Evolutionary conservation across 2,113 vertebrate genomes (phyloP).

Genomic region (Corythornis vintsioides): DNA sequence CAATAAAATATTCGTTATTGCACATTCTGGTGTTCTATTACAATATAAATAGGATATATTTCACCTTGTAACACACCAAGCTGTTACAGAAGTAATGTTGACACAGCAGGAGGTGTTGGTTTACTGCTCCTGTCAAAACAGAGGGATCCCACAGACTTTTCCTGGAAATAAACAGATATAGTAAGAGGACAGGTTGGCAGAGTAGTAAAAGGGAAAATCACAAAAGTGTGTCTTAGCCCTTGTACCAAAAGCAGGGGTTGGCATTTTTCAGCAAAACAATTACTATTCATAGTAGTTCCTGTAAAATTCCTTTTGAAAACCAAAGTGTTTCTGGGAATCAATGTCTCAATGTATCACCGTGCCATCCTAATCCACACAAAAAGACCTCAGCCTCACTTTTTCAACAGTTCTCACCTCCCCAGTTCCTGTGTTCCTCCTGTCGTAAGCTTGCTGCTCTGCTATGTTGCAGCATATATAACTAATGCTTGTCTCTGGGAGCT

Average conservation of each 20-base stretch:
- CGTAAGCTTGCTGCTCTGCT: neutral
- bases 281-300: neutral
- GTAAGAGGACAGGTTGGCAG: neutral
- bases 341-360: neutral
- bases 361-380: neutral
- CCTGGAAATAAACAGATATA: neutral
- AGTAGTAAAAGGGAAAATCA: neutral
- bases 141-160: neutral
- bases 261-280: neutral
- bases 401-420: neutral
- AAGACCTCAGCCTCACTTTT: neutral
- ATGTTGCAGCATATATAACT: neutral
- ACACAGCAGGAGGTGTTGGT: neutral
- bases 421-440: neutral
- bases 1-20: slow-evolving; percentile 57
- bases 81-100: neutral
- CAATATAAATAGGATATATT: neutral
- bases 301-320: neutral
- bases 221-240: neutral
- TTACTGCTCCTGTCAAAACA: neutral
- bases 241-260: neutral
- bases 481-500: accelerated
- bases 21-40: neutral
- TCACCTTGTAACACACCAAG: neutral
- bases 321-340: neutral